Evolutionary conservation across 2,113 vertebrate genomes (phyloP).

Genomic region (Acrocephalus arundinaceus): DNA sequence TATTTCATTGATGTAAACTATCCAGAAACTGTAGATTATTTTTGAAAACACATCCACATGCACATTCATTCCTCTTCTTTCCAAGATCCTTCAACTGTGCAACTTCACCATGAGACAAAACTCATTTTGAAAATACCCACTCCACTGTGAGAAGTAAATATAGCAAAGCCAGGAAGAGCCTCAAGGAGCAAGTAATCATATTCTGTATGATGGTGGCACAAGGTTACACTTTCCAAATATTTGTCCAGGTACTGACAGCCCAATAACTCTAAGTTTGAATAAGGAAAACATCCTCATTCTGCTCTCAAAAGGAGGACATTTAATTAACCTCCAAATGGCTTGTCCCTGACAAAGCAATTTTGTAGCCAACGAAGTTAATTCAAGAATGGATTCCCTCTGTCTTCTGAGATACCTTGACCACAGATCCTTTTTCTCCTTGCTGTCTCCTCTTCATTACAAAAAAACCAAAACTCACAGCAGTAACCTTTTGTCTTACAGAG

Average conservation of each 20-base stretch:
- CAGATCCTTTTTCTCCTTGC: not conserved
- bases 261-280: not conserved
- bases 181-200: not conserved
- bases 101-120: not conserved
- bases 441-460: not conserved
- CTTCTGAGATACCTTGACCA: constrained; percentile 1
- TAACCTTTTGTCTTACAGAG: not conserved
- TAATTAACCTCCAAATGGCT: constrained; percentile 56
- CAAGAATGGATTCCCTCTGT: constrained; percentile 25
- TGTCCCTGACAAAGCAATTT: constrained; percentile 51
- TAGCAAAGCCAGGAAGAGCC: not conserved
- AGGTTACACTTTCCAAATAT: not conserved
- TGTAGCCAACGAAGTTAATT: constrained; percentile 44
- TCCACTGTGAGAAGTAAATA: not conserved
- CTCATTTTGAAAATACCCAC: not conserved
- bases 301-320: not conserved
- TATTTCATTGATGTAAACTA: not conserved
- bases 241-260: not conserved
- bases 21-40: not conserved
- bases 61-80: not conserved
- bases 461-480: not conserved
- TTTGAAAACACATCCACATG: not conserved
- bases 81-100: not conserved
- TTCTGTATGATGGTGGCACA: not conserved
- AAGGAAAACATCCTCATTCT: constrained; percentile 7